Evolutionary conservation across 37 sponge, comb jelly and placozoan genomes (phyloP).

Genomic region (Dysidea cf. avara): DNA sequence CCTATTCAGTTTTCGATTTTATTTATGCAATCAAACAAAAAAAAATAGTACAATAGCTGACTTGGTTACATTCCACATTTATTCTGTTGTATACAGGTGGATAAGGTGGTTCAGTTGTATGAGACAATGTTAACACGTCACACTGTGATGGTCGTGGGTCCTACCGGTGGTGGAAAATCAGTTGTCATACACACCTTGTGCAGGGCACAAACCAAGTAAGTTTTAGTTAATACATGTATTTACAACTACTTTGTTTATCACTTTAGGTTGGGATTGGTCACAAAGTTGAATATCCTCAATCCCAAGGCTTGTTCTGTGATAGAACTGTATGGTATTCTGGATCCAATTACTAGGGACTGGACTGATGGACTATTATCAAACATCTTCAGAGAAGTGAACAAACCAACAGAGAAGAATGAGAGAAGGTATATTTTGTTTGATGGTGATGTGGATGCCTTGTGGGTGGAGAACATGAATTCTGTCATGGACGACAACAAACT

Average conservation of each 20-base stretch:
- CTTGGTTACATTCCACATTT: too few species aligned
- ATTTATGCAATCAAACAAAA: too few species aligned
- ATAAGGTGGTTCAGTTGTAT: slow-evolving; percentile 98
- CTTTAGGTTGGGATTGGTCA: slow-evolving; percentile 78
- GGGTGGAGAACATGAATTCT: slow-evolving; percentile 99
- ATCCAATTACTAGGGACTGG: slow-evolving; percentile 98
- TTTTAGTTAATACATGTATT: too few species aligned
- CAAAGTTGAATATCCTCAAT: slow-evolving; percentile 92
- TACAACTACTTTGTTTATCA: too few species aligned
- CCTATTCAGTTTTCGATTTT: background rate
- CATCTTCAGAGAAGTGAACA: slow-evolving; percentile 98
- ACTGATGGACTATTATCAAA: slow-evolving; percentile 99
- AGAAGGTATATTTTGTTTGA: slow-evolving; percentile 94
- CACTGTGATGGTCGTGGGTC: slow-evolving; percentile 97
- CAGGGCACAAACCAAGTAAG: slow-evolving; percentile 91
- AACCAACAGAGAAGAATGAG: slow-evolving; percentile 98
- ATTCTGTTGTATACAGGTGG: slow-evolving; percentile 53
- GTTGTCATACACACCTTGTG: slow-evolving; percentile 96
- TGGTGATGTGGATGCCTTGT: slow-evolving; percentile 98
- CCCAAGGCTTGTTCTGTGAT: slow-evolving; percentile 96
- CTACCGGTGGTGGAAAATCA: slow-evolving; percentile 98
- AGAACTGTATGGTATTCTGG: slow-evolving; percentile 98
- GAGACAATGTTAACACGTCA: slow-evolving; percentile 99
- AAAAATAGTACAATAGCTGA: too few species aligned
- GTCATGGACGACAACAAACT: slow-evolving; percentile 99